These are phyloP conservation scores for Selenia dentaria DNA, from an alignment of 2,888 invertebrate species.

Conservation along the genomic window DNA sequence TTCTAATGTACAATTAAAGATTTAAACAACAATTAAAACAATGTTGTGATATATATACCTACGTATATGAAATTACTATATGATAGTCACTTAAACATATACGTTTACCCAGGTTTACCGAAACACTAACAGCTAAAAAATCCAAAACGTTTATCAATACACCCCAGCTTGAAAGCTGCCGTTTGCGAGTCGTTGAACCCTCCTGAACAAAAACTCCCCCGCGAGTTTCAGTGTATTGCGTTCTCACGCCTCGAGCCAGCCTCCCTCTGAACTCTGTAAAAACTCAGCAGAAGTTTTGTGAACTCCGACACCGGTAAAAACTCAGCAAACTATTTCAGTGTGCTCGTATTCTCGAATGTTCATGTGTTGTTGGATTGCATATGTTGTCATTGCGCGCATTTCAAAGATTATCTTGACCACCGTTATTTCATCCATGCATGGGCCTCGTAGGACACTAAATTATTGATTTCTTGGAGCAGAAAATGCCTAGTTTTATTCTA, in stretches of 20 bases:
- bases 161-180: slow-evolving; percentile 33
- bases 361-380: slow-evolving; percentile 20
- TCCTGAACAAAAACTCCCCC: slow-evolving; percentile 79
- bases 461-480: too few species aligned
- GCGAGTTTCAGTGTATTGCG: slow-evolving; percentile 64
- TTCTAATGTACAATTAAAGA: too few species aligned
- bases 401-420: too few species aligned
- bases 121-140: slow-evolving; percentile 5
- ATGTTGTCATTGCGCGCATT: too few species aligned
- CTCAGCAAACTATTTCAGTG: slow-evolving; percentile 48
- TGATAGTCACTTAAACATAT: too few species aligned
- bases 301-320: slow-evolving; percentile 71
- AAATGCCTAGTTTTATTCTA: too few species aligned
- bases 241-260: slow-evolving; percentile 64
- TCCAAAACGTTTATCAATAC: slow-evolving; percentile 14
- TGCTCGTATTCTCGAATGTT: slow-evolving; percentile 18
- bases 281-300: slow-evolving; percentile 49
- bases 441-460: too few species aligned
- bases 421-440: too few species aligned
- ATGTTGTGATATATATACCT: too few species aligned
- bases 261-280: slow-evolving; percentile 65
- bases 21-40: too few species aligned
- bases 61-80: too few species aligned
- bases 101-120: too few species aligned
- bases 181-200: slow-evolving; percentile 69